Evolutionary conservation across 2,888 invertebrate species (phyloP), one percentile per base, ranked within the genome.

Genomic region (Folsomia candida): DNA sequence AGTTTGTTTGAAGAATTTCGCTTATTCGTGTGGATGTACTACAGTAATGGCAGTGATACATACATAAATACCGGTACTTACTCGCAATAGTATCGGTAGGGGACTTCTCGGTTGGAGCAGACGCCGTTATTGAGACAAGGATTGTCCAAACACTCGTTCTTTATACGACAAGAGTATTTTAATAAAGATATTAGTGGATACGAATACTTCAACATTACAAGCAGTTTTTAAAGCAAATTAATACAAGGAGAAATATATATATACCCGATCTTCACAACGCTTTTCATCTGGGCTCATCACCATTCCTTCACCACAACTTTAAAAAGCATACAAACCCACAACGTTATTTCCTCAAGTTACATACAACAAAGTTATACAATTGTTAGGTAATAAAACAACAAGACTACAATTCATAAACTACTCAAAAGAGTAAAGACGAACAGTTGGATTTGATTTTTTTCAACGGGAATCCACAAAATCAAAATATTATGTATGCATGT

Each of bases 111-210:
- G 86, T 96, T 95, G 83, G 92, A 89, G 85, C 96, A 96, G 76
- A 91, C 89, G 78, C 94, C 95, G 78, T 94, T 94, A 84, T 96
- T 94, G 82, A 93, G 88, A 85, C 96, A 96, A 76, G 95, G 95
- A 84, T 91, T 89, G 86, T 94, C 94, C 84, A 93, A 88, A 85
- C 96, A 96, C 85, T 96, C 96, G 86, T 96, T 93, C 86, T 93
- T 93, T 54, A 37, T 9, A 9, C 14, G 37, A 37, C 37, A 37
- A 14, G 37, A 37, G n/a, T n/a, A n/a, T n/a, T n/a, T n/a, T n/a
- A n/a, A n/a, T n/a, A n/a, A 37, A 37, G 37, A 37, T 9, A 37
- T 37, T 37, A 37, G 37, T 9, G 4, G 6, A 37, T 14, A 37
- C 37, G 37, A 9, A 37, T 37, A 37, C 14, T 37, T 37, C 14